Evolutionary conservation across 2,888 invertebrate species (phyloP), one percentile per base, ranked within the genome.

Genomic region (Perizoma affinitatum): DNA sequence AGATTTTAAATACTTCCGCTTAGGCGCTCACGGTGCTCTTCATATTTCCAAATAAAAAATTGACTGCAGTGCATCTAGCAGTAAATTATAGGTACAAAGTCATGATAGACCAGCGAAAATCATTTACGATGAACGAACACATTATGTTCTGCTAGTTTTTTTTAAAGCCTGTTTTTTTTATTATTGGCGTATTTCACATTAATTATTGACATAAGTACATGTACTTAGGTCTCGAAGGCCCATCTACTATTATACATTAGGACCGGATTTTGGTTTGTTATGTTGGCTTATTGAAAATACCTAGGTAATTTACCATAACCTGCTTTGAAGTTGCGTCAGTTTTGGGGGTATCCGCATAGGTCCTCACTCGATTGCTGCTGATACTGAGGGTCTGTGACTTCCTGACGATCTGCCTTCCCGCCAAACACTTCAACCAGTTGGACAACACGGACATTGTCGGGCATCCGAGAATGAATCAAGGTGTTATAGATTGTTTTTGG

Each of bases 401-500:
- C 62, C 63, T 72, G 54, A 78, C 55, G 54, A 69, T 51, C 42
- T 71, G 69, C 55, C 71, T 72, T n/a, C 67, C 62, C 38, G 75
- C 65, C 22, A 81, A 66, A 42, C 73, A 47, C 67, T 71, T 82
- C 50, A 82, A 74, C 44, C 83, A 75, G 68, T 70, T 75, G 52
- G 76, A 62, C 72, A 84, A 73, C 61, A 68, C 71, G 65, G 75
- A 77, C 89, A 89, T 88, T 58, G 58, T 83, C 70, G 74, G 75
- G 75, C 74, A 69, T 67, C 73, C 67, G 75, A 73, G 75, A 72
- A 72, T 73, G 76, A 61, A 47, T 41, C 34, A 11, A 43, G 50
- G 33, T 48, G 43, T 44, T 8, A 36, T 36, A 47, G 44, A 9
- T 38, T 47, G 44, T 47, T 61, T 48, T 34, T 59, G 49, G 55